These are phyloP conservation scores for Apotomis betuletana DNA, from an alignment of 2,888 invertebrate genomes.

Conservation along the genomic window DNA sequence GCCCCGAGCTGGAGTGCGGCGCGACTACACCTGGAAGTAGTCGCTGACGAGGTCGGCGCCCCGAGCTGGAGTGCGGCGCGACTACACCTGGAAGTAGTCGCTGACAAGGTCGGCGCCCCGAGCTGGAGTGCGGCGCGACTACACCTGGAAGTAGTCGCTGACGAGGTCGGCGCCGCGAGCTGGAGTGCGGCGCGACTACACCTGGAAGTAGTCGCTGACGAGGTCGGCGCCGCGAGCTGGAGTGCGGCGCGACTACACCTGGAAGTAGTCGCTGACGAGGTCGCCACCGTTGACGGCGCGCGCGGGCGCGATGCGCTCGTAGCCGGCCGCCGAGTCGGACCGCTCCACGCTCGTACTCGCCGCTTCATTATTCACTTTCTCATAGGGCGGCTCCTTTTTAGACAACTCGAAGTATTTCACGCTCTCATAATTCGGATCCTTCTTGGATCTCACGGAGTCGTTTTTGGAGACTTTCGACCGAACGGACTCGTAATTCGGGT, in stretches of 20 bases:
- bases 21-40: too few species aligned
- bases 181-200: too few species aligned
- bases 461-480: slow-evolving; percentile 79
- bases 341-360: slow-evolving; percentile 60
- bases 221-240: too few species aligned
- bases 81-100: too few species aligned
- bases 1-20: too few species aligned
- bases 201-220: too few species aligned
- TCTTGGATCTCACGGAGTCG: slow-evolving; percentile 82
- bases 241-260: neutral
- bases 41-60: too few species aligned
- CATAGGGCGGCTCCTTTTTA: slow-evolving; percentile 87
- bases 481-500: slow-evolving; percentile 89
- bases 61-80: too few species aligned
- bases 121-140: too few species aligned
- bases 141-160: too few species aligned
- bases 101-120: too few species aligned
- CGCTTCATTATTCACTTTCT: slow-evolving; percentile 80
- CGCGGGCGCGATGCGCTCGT: slow-evolving; percentile 70
- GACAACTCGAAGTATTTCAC: slow-evolving; percentile 87
- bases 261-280: slow-evolving; percentile 70
- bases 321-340: slow-evolving; percentile 74
- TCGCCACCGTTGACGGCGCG: slow-evolving; percentile 54
- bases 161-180: too few species aligned
- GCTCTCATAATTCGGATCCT: slow-evolving; percentile 92